Base-by-base conservation (phyloP, 2,113 vertebrate genomes). In the Puma concolor region DNA sequence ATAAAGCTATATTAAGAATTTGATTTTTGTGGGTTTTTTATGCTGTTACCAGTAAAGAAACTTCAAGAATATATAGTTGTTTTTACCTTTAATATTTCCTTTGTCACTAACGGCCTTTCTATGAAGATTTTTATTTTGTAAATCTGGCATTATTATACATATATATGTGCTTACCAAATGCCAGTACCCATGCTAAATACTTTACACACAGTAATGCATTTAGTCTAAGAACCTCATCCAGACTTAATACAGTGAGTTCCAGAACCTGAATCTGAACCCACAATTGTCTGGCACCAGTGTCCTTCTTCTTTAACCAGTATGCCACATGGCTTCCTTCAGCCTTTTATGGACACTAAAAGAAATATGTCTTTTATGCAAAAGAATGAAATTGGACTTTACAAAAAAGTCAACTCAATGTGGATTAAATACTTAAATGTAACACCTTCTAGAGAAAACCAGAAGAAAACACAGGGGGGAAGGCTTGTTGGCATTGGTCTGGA, bases 51-150 rank as follows among this genome's bases (percentile, higher is more conserved):
- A 48, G 3, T 92, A 87, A 81, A 77, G 76, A 89, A 80, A 17
- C 13, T 77, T 82, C 19, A 67, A 41, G 13, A 14, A 41, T 48
- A 77, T n/a, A 15, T 9, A 71, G 19, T 27, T 72, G 36, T 54
- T 94, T 96, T 84, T 94, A 79, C 13, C 91, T 91, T 79, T 79
- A 80, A 29, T 84, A 88, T 60, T 95, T 82, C 31, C 27, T 69
- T 95, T 92, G 38, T 89, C 21, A 79, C 19, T 69, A 33, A 94
- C 9, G 12, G 57, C 11, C 92, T 76, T 76, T 52, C 25, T 92
- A 21, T 88, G 31, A 72, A 79, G 38, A 44, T 76, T 95, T 95
- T 79, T 74, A 54, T 74, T 63, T 92, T 94, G 27, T 13, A 88
- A 52, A 19, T 16, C 21, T 54, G n/a, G 29, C 5, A 33, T 71